These are phyloP conservation scores for Syngnathus rostellatus DNA, from an alignment of 2,797 vertebrate species.

Conservation along the genomic window DNA sequence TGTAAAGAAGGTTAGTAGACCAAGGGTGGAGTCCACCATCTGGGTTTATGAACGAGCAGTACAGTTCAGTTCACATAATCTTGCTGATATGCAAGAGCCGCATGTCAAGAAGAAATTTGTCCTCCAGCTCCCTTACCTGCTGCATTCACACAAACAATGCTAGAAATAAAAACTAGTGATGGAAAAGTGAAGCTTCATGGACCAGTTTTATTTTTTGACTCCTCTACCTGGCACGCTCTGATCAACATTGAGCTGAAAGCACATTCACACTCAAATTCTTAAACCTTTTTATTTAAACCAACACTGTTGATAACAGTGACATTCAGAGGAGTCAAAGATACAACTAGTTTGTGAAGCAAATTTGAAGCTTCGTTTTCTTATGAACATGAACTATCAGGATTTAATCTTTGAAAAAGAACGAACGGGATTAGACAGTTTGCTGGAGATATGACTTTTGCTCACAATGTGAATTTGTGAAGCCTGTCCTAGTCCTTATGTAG, in stretches of 20 bases:
- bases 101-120: no score
- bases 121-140: background rate
- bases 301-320: no score
- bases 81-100: no score
- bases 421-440: background rate
- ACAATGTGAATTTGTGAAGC: background rate
- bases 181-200: no score
- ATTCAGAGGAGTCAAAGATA: no score
- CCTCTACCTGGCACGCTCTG: no score
- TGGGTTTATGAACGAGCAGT: background rate
- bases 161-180: background rate
- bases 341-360: no score
- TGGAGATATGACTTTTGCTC: background rate
- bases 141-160: slow-evolving; percentile 5
- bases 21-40: background rate
- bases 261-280: no score
- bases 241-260: no score
- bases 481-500: slow-evolving; percentile 5
- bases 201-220: no score
- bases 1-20: slow-evolving; percentile 87
- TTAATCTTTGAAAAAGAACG: background rate
- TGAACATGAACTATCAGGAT: background rate
- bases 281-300: no score
- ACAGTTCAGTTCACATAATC: background rate
- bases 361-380: no score